Conservation (phyloP, 2,797 vertebrate species). For the Urosaurus nigricauda region DNA sequence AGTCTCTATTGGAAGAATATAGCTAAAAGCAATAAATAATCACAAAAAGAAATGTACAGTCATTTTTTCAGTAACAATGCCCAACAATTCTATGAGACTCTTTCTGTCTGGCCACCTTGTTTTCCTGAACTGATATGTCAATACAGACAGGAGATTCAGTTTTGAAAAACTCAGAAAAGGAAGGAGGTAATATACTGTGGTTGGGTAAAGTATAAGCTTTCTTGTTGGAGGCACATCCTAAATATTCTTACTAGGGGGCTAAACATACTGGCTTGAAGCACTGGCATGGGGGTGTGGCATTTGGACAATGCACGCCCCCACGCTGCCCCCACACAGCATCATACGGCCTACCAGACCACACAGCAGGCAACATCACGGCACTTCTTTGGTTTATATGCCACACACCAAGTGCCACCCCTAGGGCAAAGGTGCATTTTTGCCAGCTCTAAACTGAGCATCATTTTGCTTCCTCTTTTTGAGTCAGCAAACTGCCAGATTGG, state of each 20-base stretch:
- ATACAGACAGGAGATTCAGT: neutral
- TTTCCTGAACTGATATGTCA: neutral
- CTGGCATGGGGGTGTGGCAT: too few species aligned
- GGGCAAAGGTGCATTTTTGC: too few species aligned
- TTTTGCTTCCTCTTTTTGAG: too few species aligned
- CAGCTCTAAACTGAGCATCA: too few species aligned
- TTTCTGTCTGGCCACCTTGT: neutral
- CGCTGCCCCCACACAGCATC: too few species aligned
- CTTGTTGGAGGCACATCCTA: neutral
- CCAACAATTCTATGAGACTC: neutral
- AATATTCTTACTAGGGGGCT: neutral
- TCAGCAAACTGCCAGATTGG: too few species aligned
- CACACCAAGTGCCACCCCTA: too few species aligned
- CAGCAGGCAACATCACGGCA: too few species aligned
- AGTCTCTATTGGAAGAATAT: constrained; percentile 27
- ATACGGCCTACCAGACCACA: too few species aligned
- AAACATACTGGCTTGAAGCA: too few species aligned
- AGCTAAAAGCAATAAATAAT: constrained; percentile 58
- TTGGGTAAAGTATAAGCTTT: neutral
- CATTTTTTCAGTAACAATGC: neutral
- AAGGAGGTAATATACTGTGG: neutral
- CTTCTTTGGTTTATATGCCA: too few species aligned
- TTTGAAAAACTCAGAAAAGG: neutral
- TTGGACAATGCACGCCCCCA: too few species aligned
- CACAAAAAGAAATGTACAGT: constrained; percentile 44